Percentiles rank a stretch among this genome's conserved stretches.
phyloP scores from a whole-genome alignment of 2,797 vertebrate species.

The Xiphophorus birchmanni region DNA sequence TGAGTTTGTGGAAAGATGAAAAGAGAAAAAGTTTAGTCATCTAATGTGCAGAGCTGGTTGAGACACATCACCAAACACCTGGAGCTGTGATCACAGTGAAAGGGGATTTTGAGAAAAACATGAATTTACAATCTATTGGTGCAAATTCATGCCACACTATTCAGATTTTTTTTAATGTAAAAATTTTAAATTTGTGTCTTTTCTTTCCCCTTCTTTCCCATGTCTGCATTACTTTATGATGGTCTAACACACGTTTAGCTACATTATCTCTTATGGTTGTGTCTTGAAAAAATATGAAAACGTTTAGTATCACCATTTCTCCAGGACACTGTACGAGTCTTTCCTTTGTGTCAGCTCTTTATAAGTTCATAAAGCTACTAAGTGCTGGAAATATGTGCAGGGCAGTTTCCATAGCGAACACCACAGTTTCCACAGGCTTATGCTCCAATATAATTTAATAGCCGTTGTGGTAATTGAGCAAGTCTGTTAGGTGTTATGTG shows the following conservation, averaged over 20 bases:
- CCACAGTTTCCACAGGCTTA: constrained; percentile 45
- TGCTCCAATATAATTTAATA: constrained; percentile 70
- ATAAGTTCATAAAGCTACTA: constrained; percentile 51
- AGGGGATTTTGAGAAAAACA: neutral
- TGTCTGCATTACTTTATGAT: neutral
- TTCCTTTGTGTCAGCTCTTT: constrained; percentile 22
- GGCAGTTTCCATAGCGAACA: constrained; percentile 56
- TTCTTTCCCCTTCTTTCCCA: neutral
- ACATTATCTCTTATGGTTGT: neutral
- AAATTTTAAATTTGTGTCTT: neutral
- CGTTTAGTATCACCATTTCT: neutral
- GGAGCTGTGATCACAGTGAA: neutral
- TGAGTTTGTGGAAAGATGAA: neutral
- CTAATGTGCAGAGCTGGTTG: neutral
- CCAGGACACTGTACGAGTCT: neutral
- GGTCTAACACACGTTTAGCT: neutral
- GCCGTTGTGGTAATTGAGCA: constrained; percentile 68
- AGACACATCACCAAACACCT: neutral
- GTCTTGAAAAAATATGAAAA: neutral
- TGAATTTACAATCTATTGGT: neutral
- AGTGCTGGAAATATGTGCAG: constrained; percentile 51
- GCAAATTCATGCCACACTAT: neutral
- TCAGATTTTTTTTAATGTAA: neutral
- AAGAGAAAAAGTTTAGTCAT: neutral
- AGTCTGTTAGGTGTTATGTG: constrained; percentile 70